These are phyloP conservation scores for Zaprionus vittiger DNA, from an alignment of 1,140 invertebrate genomes.

Conservation along the genomic window DNA sequence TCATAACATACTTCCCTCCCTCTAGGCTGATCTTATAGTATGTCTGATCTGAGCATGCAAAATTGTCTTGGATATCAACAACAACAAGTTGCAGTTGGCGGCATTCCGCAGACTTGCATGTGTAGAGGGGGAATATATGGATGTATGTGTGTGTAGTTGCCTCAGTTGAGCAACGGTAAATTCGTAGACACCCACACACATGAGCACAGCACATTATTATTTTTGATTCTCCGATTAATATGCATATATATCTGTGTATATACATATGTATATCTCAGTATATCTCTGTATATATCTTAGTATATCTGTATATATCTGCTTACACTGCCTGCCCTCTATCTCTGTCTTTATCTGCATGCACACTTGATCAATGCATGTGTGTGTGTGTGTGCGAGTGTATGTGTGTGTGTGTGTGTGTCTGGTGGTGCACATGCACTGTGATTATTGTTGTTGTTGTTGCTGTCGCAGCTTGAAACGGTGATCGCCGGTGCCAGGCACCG, in stretches of 20 bases:
- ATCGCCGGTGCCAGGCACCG: conserved; percentile 76
- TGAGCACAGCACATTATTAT: not conserved
- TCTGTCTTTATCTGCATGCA: not conserved
- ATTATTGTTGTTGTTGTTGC: conserved; percentile 54
- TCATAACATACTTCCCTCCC: no score
- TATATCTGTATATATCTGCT: not conserved
- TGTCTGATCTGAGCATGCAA: no score
- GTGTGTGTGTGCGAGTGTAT: not conserved
- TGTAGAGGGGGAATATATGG: not conserved
- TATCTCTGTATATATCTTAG: not conserved
- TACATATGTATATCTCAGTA: no score
- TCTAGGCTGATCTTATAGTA: no score
- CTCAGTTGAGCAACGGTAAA: not conserved
- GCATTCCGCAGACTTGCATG: not conserved
- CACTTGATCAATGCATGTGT: conserved; percentile 7
- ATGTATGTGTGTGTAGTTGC: not conserved
- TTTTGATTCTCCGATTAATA: conserved; percentile 12
- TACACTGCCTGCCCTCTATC: not conserved
- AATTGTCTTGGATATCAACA: no score
- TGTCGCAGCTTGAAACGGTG: conserved; percentile 69
- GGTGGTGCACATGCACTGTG: conserved; percentile 69
- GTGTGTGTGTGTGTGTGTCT: conserved; percentile 14
- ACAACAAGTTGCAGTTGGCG: not conserved
- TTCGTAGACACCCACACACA: not conserved
- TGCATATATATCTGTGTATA: not conserved